Evolutionary conservation across 2,888 invertebrate species (phyloP), one percentile per base, ranked within the genome.

Genomic region (Eumerus sabulonum): DNA sequence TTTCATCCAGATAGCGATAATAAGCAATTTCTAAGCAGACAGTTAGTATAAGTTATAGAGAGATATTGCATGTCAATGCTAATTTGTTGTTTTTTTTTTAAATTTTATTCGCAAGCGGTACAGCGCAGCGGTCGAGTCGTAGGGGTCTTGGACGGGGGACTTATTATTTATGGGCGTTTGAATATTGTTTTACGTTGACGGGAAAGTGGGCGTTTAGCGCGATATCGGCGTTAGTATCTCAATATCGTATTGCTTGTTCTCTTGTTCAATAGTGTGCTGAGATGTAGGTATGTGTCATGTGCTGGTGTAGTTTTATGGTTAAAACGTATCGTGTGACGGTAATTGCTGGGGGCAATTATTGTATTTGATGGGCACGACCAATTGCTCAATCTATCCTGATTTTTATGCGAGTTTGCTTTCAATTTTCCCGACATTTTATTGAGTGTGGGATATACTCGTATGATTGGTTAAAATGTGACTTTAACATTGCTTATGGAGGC

Each of bases 61-160:
- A 56, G 71, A 71, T 71, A 71, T 63, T 71, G 71, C 62, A 63
- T 71, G 71, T 71, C 71, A 63, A 71, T 71, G 71, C 56, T 71
- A 71, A 71, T 71, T 71, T n/a, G n/a, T n/a, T n/a, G n/a, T n/a
- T n/a, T n/a, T n/a, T n/a, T n/a, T n/a, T n/a, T n/a, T n/a, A n/a
- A n/a, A n/a, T n/a, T 71, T 71, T 50, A 71, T 71, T 71, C 51
- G 71, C 71, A 63, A 71, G 54, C 47, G 27, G 35, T 19, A 38
- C 14, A 48, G 53, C 54, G n/a, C n/a, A n/a, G n/a, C n/a, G n/a
- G n/a, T n/a, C 47, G 50, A 5, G 35, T 11, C 9, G 50, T n/a
- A n/a, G n/a, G n/a, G n/a, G 13, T 35, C 7, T 1, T 27, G n/a
- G 13, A 0, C 27, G 35, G 36, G 54, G 27, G 19, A 35, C 35